phyloP scores from a whole-genome alignment of 2,888 invertebrate genomes.

The Spisula solida region DNA sequence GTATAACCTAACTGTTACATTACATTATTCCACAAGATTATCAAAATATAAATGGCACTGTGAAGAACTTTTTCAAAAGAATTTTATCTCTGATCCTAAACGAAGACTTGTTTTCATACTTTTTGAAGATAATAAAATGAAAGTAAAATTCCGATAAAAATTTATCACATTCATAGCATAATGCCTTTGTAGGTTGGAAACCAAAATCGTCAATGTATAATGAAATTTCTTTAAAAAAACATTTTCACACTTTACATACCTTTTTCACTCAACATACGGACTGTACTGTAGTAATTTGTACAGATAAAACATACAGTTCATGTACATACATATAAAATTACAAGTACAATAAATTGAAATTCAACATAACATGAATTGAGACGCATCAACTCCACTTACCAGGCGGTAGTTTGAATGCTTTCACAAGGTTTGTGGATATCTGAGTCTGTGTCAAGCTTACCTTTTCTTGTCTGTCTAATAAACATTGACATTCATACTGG shows the following conservation, averaged over 20 bases:
- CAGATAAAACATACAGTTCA: neutral
- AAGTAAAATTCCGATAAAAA: constrained; percentile 8
- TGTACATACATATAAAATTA: neutral
- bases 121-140: neutral
- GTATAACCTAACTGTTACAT: neutral
- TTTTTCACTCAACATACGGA: constrained; percentile 3
- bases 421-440: neutral
- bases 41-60: neutral
- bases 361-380: neutral
- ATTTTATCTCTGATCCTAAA: neutral
- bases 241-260: constrained; percentile 19
- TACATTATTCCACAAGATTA: neutral
- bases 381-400: constrained; percentile 23
- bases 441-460: constrained; percentile 17
- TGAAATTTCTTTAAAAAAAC: neutral
- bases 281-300: neutral
- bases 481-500: neutral
- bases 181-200: neutral
- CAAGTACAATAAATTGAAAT: neutral
- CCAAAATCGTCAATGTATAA: neutral
- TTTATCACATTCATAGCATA: neutral
- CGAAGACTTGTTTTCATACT: neutral
- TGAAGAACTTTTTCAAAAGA: neutral
- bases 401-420: constrained; percentile 17
- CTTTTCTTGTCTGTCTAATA: neutral